Evolutionary conservation across 2,797 vertebrate species (phyloP).

Genomic region (Florisuga fusca): DNA sequence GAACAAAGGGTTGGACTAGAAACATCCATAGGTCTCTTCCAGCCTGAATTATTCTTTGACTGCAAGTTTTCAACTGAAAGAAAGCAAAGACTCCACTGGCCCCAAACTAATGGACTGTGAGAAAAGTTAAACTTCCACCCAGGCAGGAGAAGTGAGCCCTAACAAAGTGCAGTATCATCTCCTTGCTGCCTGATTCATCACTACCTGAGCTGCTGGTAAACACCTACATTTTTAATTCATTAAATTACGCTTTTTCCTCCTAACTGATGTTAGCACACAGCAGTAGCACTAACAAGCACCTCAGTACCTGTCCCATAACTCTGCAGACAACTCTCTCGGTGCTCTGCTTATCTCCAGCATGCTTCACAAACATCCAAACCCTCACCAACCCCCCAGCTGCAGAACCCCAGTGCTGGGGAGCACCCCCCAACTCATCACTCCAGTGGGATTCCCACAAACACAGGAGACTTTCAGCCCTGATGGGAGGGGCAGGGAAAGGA

Average conservation of each 20-base stretch:
- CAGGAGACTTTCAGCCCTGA: not conserved
- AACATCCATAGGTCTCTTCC: not conserved
- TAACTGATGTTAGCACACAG: not conserved
- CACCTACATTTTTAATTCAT: not conserved
- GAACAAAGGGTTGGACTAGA: not conserved
- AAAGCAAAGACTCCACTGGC: not conserved
- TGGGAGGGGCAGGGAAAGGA: accelerated
- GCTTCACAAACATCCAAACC: not conserved
- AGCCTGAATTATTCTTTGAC: not conserved
- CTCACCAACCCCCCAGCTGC: not conserved
- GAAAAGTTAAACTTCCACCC: not conserved
- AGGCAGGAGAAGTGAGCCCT: not conserved
- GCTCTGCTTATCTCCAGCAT: not conserved
- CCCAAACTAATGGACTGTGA: not conserved
- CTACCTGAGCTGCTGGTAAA: not conserved
- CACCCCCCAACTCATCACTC: accelerated
- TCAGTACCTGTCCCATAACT: not conserved
- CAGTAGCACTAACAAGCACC: not conserved
- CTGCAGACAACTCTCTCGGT: not conserved
- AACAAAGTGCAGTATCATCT: not conserved
- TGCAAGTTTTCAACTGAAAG: not conserved
- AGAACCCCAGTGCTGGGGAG: not conserved
- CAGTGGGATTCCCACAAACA: not conserved
- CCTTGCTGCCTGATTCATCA: not conserved
- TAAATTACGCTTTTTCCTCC: not conserved